phyloP scores from a whole-genome alignment of 1,140 invertebrate species.

The Hormaphis cornu region DNA sequence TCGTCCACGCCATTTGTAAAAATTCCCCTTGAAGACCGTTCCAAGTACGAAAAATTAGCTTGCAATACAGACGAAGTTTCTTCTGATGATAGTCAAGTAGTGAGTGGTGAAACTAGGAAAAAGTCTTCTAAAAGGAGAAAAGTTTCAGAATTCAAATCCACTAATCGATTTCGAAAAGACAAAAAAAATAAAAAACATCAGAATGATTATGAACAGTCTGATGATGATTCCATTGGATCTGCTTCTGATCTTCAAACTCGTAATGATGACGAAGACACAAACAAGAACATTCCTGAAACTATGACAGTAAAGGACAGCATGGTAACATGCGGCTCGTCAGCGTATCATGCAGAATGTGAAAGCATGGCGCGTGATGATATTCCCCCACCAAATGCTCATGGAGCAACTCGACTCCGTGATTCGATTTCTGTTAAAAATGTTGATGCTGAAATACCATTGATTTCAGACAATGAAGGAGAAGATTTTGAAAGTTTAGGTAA shows the following conservation, averaged over 20 bases:
- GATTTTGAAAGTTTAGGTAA: constrained; percentile 44
- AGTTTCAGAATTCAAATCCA: constrained; percentile 26
- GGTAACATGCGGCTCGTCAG: constrained; percentile 56
- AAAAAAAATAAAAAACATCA: constrained; percentile 18
- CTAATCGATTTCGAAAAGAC: constrained; percentile 24
- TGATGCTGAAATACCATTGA: constrained; percentile 65
- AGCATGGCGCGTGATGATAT: constrained; percentile 43
- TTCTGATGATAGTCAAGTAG: constrained; percentile 45
- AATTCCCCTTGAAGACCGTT: constrained; percentile 59
- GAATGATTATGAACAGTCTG: constrained; percentile 40
- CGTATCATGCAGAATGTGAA: constrained; percentile 62
- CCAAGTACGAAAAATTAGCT: constrained; percentile 69
- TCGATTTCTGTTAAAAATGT: constrained; percentile 60
- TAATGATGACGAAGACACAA: constrained; percentile 45
- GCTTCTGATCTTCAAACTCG: constrained; percentile 59
- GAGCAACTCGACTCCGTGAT: constrained; percentile 42
- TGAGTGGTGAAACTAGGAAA: constrained; percentile 13
- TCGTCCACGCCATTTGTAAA: constrained; percentile 51
- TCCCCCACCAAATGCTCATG: constrained; percentile 38
- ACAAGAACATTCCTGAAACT: constrained; percentile 40
- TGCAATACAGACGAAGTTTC: constrained; percentile 50
- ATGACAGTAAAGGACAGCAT: constrained; percentile 59
- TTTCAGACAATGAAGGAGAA: constrained; percentile 69
- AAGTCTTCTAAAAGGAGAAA: constrained; percentile 26
- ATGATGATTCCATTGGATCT: constrained; percentile 63